Evolutionary conservation across 2,113 vertebrate species (phyloP), one percentile per base, ranked within the genome.

Genomic region (Thamnaconus septentrionalis): DNA sequence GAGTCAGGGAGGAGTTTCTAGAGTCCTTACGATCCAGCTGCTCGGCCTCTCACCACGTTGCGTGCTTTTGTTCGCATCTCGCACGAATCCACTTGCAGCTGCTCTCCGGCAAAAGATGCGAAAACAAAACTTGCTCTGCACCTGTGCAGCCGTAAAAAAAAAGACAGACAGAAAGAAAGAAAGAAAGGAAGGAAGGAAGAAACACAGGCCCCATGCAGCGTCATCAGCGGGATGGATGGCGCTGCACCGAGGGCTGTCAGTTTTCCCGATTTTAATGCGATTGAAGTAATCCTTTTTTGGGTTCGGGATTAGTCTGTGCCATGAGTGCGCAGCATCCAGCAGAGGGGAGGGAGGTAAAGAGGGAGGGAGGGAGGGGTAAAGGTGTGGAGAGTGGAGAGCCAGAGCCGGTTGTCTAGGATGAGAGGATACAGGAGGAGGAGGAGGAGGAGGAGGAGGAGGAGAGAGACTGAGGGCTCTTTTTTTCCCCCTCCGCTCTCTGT

Each of bases 221-320:
- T 72, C 75, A 69, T 72, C 54, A 48, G 6, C 55, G 31, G 54
- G 57, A 59, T 31, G 18, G 18, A 31, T 45, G 66, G 69, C 51
- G 53, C 66, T 31, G 31, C 9, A 56, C n/a, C 5, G 63, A 75
- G 67, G 9, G 31, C 50, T 42, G 56, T 73, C 73, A 50, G 49
- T 40, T 65, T 79, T 73, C 70, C 53, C 47, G 42, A 73, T 81
- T 78, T 70, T 74, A 78, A 78, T 76, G 70, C 43, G 53, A 67
- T 72, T 65, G 52, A 66, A 59, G 45, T 76, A 66, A 81, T 77
- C 66, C 67, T 48, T 80, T 85, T 85, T 78, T 31, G 18, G 57
- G 40, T 60, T 58, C 1, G 52, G 18, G 76, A 73, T 77, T 75
- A 75, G 53, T 61, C 69, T 43, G 50, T 8, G 10, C 7, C 18